phyloP scores from a whole-genome alignment of 2,888 invertebrate genomes.

The Epicampocera succincta region DNA sequence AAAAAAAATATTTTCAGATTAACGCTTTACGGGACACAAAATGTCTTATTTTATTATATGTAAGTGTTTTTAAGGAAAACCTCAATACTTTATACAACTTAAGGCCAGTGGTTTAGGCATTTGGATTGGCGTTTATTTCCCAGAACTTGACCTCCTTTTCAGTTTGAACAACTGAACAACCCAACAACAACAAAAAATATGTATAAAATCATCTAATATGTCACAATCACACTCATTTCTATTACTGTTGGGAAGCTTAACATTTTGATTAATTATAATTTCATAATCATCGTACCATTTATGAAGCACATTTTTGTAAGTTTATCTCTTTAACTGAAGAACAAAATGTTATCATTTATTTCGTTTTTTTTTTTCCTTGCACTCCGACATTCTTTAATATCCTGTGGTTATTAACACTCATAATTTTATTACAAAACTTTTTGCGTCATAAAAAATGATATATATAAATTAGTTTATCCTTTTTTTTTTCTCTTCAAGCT shows the following conservation, averaged over 20 bases:
- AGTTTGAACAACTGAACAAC: too few species aligned
- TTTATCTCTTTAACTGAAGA: not conserved
- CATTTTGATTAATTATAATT: slow-evolving; percentile 42
- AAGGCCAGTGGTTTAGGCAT: too few species aligned
- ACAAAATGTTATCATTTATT: slow-evolving; percentile 48
- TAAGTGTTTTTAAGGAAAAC: too few species aligned
- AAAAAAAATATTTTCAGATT: too few species aligned
- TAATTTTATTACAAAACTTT: slow-evolving; percentile 69
- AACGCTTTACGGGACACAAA: too few species aligned
- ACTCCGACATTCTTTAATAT: slow-evolving; percentile 46
- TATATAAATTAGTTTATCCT: slow-evolving; percentile 60
- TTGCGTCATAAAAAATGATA: slow-evolving; percentile 31
- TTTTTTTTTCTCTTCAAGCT: slow-evolving; percentile 40
- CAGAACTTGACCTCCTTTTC: too few species aligned
- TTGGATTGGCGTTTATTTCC: too few species aligned
- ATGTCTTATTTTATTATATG: too few species aligned
- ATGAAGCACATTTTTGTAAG: not conserved
- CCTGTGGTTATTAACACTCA: slow-evolving; percentile 69
- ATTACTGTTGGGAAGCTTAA: slow-evolving; percentile 9
- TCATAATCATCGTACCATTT: slow-evolving; percentile 5
- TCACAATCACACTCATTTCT: slow-evolving; percentile 7
- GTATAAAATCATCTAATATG: not conserved
- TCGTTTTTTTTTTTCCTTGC: not conserved
- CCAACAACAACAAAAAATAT: too few species aligned
- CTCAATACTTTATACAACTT: too few species aligned